These are phyloP conservation scores for Nesidiocoris tenuis DNA, from an alignment of 2,888 invertebrate species.

Conservation along the genomic window DNA sequence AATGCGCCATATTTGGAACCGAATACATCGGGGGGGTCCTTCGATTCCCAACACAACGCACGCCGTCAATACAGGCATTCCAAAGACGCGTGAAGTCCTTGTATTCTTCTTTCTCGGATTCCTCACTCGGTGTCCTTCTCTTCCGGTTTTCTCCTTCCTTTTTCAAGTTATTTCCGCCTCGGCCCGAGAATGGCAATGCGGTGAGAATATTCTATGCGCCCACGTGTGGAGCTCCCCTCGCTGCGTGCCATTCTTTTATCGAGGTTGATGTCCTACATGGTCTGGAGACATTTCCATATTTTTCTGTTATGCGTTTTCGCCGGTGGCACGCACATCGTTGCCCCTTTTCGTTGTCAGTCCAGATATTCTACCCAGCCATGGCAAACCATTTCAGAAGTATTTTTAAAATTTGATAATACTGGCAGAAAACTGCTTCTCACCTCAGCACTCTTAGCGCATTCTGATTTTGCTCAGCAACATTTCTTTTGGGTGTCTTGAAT, in stretches of 20 bases:
- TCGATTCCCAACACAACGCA: constrained; percentile 4
- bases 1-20: not conserved
- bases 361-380: too few species aligned
- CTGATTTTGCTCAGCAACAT: too few species aligned
- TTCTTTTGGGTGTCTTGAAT: too few species aligned
- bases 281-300: not conserved
- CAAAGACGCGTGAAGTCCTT: constrained; percentile 22
- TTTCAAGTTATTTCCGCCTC: constrained; percentile 30
- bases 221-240: not conserved
- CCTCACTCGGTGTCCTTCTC: not conserved
- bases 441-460: too few species aligned
- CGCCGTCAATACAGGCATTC: constrained; percentile 25
- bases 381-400: too few species aligned
- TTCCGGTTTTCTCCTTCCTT: not conserved
- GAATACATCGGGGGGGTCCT: not conserved
- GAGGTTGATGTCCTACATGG: not conserved
- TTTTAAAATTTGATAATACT: too few species aligned
- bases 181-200: constrained; percentile 22
- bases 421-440: too few species aligned
- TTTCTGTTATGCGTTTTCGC: not conserved
- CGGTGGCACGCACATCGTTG: too few species aligned
- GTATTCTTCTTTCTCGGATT: not conserved
- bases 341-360: too few species aligned
- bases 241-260: not conserved
- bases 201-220: constrained; percentile 24